Percentiles rank a stretch among this genome's conserved stretches.
These are phyloP conservation scores for Eurois occulta DNA, from an alignment of 2,888 invertebrate genomes.

Conservation along the genomic window DNA sequence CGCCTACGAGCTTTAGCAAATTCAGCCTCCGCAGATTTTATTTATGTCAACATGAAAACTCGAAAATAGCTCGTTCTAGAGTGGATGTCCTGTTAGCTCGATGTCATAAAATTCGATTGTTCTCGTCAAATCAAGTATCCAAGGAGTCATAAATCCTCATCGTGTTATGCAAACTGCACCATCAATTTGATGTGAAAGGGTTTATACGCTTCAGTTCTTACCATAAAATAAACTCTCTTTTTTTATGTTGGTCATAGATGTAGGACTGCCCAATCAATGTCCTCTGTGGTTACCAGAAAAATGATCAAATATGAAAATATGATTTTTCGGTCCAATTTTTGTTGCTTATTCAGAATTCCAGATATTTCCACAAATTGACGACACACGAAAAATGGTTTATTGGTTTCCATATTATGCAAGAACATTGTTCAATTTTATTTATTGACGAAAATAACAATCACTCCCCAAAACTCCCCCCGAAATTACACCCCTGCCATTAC, in stretches of 20 bases:
- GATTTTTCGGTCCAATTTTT: background rate
- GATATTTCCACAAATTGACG: background rate
- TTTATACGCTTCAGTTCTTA: background rate
- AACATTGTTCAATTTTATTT: background rate
- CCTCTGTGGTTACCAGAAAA: background rate
- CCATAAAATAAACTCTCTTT: constrained; percentile 19
- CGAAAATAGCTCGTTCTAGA: background rate
- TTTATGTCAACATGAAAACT: too few species aligned
- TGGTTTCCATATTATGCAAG: background rate
- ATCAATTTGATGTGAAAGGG: constrained; percentile 34
- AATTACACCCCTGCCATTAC: constrained; percentile 30
- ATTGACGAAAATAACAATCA: constrained; percentile 21
- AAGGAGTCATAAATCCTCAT: constrained; percentile 8
- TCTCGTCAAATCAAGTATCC: constrained; percentile 25
- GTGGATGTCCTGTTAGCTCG: background rate
- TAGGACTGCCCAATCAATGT: background rate
- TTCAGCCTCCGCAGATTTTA: too few species aligned
- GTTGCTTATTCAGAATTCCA: background rate
- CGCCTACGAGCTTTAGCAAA: too few species aligned
- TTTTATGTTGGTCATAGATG: constrained; percentile 5
- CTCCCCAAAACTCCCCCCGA: background rate
- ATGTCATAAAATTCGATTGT: constrained; percentile 27
- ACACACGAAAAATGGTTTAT: background rate
- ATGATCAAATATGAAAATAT: background rate
- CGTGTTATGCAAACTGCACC: constrained; percentile 24